These are phyloP conservation scores for Protaetia brevitarsis DNA, from an alignment of 1,140 invertebrate genomes.

Conservation along the genomic window DNA sequence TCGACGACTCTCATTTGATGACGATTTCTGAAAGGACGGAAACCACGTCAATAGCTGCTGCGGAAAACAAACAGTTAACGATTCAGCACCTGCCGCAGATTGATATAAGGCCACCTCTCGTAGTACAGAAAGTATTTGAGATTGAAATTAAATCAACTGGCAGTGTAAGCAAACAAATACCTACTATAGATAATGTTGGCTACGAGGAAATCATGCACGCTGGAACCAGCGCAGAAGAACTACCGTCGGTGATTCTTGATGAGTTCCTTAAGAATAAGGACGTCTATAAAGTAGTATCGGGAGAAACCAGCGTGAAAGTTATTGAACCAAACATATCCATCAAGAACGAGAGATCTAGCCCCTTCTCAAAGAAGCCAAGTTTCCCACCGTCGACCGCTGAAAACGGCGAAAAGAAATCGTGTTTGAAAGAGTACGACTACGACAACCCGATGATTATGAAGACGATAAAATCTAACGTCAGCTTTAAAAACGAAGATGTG, in stretches of 20 bases:
- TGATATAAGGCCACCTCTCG: conserved; percentile 27
- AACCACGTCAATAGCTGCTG: not conserved
- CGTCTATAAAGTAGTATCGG: too few species aligned
- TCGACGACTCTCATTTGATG: conserved; percentile 22
- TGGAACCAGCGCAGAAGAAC: not conserved
- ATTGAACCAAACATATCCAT: too few species aligned
- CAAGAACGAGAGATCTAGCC: too few species aligned
- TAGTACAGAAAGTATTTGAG: conserved; percentile 26
- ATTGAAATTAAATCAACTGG: conserved; percentile 33
- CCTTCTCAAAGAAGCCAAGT: too few species aligned
- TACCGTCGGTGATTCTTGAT: too few species aligned
- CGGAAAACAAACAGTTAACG: conserved; percentile 26
- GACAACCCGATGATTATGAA: not conserved
- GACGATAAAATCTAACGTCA: not conserved
- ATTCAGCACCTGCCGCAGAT: conserved; percentile 35
- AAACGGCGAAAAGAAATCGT: too few species aligned
- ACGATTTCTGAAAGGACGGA: conserved; percentile 34
- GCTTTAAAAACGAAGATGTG: not conserved
- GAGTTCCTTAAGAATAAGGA: too few species aligned
- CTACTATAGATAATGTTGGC: conserved; percentile 26
- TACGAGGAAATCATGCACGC: conserved; percentile 24
- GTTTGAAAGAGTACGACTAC: not conserved
- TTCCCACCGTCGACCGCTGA: not conserved
- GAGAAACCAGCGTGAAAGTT: too few species aligned
- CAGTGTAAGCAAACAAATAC: conserved; percentile 19